phyloP scores from a whole-genome alignment of 2,797 vertebrate species.

The Acanthurus tractus region DNA sequence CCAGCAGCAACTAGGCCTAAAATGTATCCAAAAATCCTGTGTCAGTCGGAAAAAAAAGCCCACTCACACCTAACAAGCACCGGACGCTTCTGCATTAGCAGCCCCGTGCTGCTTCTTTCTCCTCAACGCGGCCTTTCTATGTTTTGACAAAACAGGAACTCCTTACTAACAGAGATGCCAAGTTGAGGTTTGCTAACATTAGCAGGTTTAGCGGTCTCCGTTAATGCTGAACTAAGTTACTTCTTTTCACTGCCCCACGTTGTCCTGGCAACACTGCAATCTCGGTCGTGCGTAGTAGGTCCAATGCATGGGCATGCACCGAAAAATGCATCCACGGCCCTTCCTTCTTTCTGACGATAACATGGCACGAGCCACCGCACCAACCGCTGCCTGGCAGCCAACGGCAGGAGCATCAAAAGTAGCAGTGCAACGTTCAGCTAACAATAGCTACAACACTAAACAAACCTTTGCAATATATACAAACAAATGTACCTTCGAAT shows the following conservation, averaged over 20 bases:
- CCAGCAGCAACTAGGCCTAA: constrained; percentile 26
- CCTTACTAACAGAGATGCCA: constrained; percentile 16
- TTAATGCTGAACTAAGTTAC: background rate
- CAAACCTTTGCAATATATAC: background rate
- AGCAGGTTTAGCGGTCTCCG: background rate
- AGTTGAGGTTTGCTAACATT: constrained; percentile 24
- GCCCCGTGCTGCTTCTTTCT: background rate
- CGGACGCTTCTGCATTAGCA: background rate
- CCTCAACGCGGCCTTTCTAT: constrained; percentile 4
- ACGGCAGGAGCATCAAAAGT: constrained; percentile 31
- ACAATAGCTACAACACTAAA: background rate
- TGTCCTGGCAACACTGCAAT: constrained; percentile 56
- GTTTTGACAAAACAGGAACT: constrained; percentile 58
- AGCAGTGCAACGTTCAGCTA: constrained; percentile 18
- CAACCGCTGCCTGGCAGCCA: constrained; percentile 37
- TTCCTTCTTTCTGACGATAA: constrained; percentile 31
- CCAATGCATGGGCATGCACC: constrained; percentile 72
- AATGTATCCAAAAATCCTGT: background rate
- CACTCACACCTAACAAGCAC: background rate
- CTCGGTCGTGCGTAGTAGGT: constrained; percentile 42
- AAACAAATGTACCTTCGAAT: background rate
- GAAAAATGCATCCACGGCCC: constrained; percentile 63
- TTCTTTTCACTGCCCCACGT: constrained; percentile 19
- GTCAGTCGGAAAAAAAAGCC: background rate
- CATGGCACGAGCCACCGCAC: constrained; percentile 33